A percentile compares a stretch with the other conserved stretches of the same genome.
These are phyloP conservation scores for Allygus modestus DNA, from an alignment of 2,888 invertebrate genomes.

Conservation along the genomic window DNA sequence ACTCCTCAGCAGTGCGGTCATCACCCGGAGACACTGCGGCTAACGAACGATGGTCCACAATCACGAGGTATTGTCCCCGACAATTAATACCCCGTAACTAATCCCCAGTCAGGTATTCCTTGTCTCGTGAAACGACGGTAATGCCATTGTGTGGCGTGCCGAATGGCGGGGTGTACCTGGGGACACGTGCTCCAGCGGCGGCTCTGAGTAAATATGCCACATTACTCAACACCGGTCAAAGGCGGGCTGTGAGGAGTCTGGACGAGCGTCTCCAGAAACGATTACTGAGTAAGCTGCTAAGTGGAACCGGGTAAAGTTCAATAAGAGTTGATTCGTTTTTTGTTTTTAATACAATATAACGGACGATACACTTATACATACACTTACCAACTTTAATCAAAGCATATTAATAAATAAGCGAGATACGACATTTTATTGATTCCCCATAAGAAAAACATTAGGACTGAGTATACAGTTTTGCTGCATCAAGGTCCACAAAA, in stretches of 20 bases:
- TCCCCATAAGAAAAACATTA: no score
- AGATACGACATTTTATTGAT: no score
- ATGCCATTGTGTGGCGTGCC: constrained; percentile 44
- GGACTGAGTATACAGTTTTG: no score
- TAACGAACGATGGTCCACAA: constrained; percentile 45
- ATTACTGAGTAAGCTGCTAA: background rate
- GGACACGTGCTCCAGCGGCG: constrained; percentile 27
- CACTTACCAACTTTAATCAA: no score
- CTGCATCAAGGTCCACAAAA: no score
- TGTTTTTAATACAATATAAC: no score
- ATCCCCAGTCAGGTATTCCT: constrained; percentile 46
- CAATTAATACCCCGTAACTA: constrained; percentile 45
- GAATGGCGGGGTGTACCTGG: constrained; percentile 14
- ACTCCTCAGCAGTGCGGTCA: background rate
- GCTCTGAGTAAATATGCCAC: constrained; percentile 30
- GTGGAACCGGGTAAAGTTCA: no score
- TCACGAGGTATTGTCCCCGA: background rate
- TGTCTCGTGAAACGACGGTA: constrained; percentile 51
- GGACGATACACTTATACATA: no score
- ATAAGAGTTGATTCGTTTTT: no score
- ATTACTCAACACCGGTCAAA: constrained; percentile 40
- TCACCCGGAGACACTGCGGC: background rate
- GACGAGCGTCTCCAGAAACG: background rate
- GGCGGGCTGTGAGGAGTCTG: background rate
- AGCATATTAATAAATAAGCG: no score